These are phyloP conservation scores for Drosophila mimetica DNA, from an alignment of 2,888 invertebrate species.

Conservation along the genomic window DNA sequence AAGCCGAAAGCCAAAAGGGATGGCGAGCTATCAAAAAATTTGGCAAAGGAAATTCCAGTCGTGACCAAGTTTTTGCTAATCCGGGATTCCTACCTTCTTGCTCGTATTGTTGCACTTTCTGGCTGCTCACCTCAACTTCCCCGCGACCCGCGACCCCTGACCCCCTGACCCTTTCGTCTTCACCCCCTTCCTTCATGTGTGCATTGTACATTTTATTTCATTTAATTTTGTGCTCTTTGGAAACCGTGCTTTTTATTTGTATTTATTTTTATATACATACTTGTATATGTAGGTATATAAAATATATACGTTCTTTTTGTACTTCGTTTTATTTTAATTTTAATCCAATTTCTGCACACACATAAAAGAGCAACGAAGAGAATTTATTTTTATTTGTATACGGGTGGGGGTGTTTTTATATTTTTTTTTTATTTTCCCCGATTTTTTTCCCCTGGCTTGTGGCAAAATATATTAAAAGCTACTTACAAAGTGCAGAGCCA, in stretches of 20 bases:
- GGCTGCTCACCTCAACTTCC: neutral
- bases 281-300: neutral
- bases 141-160: conserved; percentile 2
- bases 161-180: conserved; percentile 13
- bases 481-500: conserved; percentile 74
- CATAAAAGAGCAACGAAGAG: conserved; percentile 29
- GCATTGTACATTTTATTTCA: conserved; percentile 65
- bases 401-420: conserved; percentile 14
- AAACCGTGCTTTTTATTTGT: conserved; percentile 14
- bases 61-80: conserved; percentile 24
- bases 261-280: conserved; percentile 7
- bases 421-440: conserved; percentile 34
- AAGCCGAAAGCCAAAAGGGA: neutral
- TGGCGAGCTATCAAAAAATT: conserved; percentile 13
- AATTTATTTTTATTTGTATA: conserved; percentile 48
- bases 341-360: conserved; percentile 69
- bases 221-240: conserved; percentile 62
- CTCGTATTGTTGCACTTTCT: conserved; percentile 3
- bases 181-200: neutral
- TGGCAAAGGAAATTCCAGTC: conserved; percentile 26
- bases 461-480: conserved; percentile 78
- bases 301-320: conserved; percentile 6
- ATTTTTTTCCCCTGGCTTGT: conserved; percentile 55
- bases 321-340: conserved; percentile 67
- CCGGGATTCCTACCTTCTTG: conserved; percentile 7